Evolutionary conservation across 2,797 vertebrate genomes (phyloP), one percentile per base, ranked within the genome.

Genomic region (Melanotaenia boesemani): DNA sequence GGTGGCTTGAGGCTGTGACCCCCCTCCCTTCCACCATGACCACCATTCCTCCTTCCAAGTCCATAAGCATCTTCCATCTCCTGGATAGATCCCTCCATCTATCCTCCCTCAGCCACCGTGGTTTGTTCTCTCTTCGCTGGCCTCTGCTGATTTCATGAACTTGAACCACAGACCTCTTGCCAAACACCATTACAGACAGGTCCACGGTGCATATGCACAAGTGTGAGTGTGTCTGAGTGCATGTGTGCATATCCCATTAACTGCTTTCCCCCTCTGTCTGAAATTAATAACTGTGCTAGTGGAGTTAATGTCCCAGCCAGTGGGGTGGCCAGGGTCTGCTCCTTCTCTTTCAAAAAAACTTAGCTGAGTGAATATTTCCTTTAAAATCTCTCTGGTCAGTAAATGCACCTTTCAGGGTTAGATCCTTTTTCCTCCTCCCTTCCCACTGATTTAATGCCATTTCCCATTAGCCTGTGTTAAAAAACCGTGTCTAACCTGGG

Each of bases 81-180:
- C 72, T 18, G 32, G 57, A 74, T 55, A 32, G 16, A 72, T 80
- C 57, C 44, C 77, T 69, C 77, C 77, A 66, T 91, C 72, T 79
- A 79, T 86, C 82, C 77, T 82, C 80, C 80, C 72, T 66, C 71
- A 73, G 77, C 81, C 83, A 80, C 73, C 65, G 58, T 46, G 56
- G 77, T 70, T 66, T 55, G 61, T 74, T 83, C 83, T 32, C 66
- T 86, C 80, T 56, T 85, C 73, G 44, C 76, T 60, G 80, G 77
- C 81, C 70, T 75, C 79, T 61, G 73, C 79, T 67, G 70, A 77
- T 87, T 89, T 88, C 36, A 18, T 89, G 88, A 93, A 92, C 90
- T 86, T 90, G 86, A 90, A 87, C 88, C 80, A 60, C 73, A 85
- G 76, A 54, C 68, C n/a, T 77, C 26, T 22, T 44, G 50, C 82